A percentile compares a stretch with the other conserved stretches of the same genome.
phyloP scores from a whole-genome alignment of 2,888 invertebrate species.

The Oligia latruncula region DNA sequence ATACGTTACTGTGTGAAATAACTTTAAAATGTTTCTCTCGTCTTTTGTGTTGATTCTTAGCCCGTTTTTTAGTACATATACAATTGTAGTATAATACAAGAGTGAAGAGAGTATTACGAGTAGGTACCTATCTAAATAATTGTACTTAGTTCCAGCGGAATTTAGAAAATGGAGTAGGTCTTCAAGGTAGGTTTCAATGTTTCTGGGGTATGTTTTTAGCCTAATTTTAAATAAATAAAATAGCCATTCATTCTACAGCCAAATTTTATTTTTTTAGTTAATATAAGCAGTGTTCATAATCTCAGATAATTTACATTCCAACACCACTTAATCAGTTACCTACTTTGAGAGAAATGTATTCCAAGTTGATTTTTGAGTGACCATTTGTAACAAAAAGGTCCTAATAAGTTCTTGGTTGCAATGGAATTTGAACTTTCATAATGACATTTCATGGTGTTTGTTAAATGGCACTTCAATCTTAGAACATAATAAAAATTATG shows the following conservation, averaged over 20 bases:
- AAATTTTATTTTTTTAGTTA: no score
- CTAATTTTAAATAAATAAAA: not conserved
- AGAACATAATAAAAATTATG: not conserved
- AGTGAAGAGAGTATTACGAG: not conserved
- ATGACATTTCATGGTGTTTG: no score
- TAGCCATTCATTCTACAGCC: not conserved
- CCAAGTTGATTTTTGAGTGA: no score
- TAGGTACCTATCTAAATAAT: not conserved
- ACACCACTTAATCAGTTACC: no score
- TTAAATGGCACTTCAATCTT: not conserved
- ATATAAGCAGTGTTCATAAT: no score
- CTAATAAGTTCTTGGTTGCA: no score
- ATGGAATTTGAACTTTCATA: no score
- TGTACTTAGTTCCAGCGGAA: not conserved
- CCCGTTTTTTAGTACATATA: conserved; percentile 18
- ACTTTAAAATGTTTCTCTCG: conserved; percentile 54
- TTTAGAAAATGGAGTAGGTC: not conserved
- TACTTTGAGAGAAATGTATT: no score
- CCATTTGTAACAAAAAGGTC: no score
- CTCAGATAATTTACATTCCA: no score
- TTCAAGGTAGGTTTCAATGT: not conserved
- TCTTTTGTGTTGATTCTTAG: conserved; percentile 39
- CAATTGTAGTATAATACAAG: not conserved
- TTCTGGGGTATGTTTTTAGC: not conserved
- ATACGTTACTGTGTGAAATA: conserved; percentile 56